Percentiles rank a stretch among this genome's conserved stretches.
Conservation (phyloP, 1,140 invertebrate genomes). For the Drosophila persimilis region DNA sequence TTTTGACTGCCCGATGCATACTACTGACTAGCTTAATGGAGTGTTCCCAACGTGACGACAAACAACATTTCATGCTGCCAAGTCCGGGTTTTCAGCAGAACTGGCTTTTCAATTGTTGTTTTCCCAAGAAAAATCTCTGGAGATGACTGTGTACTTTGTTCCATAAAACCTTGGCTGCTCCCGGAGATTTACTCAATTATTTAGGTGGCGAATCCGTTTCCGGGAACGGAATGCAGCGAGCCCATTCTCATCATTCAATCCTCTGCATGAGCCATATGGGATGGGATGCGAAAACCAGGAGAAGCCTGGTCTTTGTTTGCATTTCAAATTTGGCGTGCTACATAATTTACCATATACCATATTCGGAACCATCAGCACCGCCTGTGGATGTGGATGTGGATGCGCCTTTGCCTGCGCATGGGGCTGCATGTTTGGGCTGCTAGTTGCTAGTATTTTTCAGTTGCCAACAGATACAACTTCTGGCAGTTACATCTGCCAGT, state of each 20-base stretch:
- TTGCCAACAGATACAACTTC: constrained; percentile 12
- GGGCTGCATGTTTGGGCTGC: constrained; percentile 20
- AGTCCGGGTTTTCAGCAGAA: too few relatives aligned
- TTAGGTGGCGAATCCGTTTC: constrained; percentile 9
- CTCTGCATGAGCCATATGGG: too few relatives aligned
- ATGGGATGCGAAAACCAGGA: background rate
- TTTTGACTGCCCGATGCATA: too few relatives aligned
- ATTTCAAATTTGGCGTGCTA: constrained; percentile 71
- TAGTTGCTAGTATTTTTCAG: constrained; percentile 35
- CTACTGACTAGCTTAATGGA: background rate
- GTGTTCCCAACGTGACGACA: constrained; percentile 8
- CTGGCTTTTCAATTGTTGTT: too few relatives aligned
- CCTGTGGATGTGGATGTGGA: background rate
- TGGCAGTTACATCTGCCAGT: constrained; percentile 20
- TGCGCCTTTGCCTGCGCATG: background rate
- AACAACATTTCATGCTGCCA: too few relatives aligned
- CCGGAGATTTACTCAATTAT: background rate
- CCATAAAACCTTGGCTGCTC: too few relatives aligned
- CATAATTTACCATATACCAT: constrained; percentile 56
- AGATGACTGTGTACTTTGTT: too few relatives aligned
- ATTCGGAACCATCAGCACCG: constrained; percentile 25
- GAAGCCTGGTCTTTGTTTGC: constrained; percentile 57
- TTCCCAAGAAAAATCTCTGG: too few relatives aligned
- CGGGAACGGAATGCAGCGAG: constrained; percentile 4
- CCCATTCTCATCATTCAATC: too few relatives aligned